These are phyloP conservation scores for Apogon hyalosoma DNA, from an alignment of 2,797 vertebrate species.

Conservation along the genomic window DNA sequence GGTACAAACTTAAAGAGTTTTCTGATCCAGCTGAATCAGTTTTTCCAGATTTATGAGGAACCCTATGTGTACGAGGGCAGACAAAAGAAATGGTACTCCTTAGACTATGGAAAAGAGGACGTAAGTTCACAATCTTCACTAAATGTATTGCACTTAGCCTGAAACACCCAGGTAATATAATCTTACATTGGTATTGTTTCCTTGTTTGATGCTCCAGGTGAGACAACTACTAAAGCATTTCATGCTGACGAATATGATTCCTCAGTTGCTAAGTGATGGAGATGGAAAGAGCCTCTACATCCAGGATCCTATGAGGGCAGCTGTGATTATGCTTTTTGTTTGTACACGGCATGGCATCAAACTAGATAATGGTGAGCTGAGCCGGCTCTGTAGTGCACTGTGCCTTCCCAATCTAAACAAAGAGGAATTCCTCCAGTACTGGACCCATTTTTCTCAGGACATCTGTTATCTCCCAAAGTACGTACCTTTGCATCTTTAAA, in stretches of 20 bases:
- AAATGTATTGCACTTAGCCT: no score
- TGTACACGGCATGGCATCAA: rapidly evolving
- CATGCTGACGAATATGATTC: conserved; percentile 54
- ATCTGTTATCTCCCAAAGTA: conserved; percentile 71
- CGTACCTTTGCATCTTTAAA: not conserved
- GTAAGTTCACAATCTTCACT: conserved; percentile 67
- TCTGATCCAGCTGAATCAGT: conserved; percentile 84
- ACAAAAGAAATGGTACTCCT: conserved; percentile 41
- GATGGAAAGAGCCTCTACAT: not conserved
- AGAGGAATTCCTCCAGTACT: conserved; percentile 57
- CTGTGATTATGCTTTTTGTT: conserved; percentile 76
- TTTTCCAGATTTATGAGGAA: conserved; percentile 61
- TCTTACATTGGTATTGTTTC: conserved; percentile 8
- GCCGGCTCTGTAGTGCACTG: conserved; percentile 78
- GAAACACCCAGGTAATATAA: not conserved
- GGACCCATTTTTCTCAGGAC: conserved; percentile 50
- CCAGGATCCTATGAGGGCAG: conserved; percentile 78
- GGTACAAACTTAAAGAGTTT: conserved; percentile 84
- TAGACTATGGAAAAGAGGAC: conserved; percentile 70
- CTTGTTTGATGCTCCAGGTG: conserved; percentile 77
- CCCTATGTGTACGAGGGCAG: conserved; percentile 74
- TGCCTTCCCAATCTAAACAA: conserved; percentile 71
- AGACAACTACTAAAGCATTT: conserved; percentile 74
- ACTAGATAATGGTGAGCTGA: rapidly evolving
- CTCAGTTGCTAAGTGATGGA: conserved; percentile 54